These are phyloP conservation scores for Chionoecetes opilio DNA, from an alignment of 1,140 invertebrate genomes.

Conservation along the genomic window DNA sequence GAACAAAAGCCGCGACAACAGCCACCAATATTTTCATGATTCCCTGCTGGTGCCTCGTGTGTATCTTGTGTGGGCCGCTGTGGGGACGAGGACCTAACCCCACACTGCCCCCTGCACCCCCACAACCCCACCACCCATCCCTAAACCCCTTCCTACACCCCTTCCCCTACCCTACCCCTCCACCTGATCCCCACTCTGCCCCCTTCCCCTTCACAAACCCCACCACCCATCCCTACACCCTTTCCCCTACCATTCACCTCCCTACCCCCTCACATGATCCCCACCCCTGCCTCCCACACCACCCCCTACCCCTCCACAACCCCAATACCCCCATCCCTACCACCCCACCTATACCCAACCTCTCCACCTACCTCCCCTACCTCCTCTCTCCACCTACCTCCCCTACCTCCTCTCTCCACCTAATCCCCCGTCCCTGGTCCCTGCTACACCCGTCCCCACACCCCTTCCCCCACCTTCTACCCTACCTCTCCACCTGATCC, in stretches of 20 bases:
- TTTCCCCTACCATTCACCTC: too few species aligned
- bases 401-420: background rate
- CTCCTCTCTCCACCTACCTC: background rate
- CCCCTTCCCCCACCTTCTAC: background rate
- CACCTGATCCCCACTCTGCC: background rate
- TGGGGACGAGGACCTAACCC: too few species aligned
- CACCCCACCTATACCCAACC: too few species aligned
- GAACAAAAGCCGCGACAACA: constrained; percentile 54
- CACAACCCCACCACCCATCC: background rate
- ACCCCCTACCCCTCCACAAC: background rate
- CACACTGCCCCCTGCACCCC: background rate
- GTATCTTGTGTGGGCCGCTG: too few species aligned
- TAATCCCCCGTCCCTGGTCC: background rate
- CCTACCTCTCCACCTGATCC: background rate
- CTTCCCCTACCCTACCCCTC: background rate
- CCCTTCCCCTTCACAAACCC: too few species aligned
- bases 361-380: background rate
- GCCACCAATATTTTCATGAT: constrained; percentile 43
- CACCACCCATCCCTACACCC: too few species aligned
- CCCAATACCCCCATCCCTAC: background rate
- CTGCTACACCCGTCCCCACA: background rate
- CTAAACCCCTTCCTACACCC: too few species aligned
- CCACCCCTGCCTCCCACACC: background rate
- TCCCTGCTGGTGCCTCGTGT: background rate
- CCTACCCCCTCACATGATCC: too few species aligned